These are phyloP conservation scores for Suricata suricatta DNA, from an alignment of 2,113 vertebrate species.

Conservation along the genomic window DNA sequence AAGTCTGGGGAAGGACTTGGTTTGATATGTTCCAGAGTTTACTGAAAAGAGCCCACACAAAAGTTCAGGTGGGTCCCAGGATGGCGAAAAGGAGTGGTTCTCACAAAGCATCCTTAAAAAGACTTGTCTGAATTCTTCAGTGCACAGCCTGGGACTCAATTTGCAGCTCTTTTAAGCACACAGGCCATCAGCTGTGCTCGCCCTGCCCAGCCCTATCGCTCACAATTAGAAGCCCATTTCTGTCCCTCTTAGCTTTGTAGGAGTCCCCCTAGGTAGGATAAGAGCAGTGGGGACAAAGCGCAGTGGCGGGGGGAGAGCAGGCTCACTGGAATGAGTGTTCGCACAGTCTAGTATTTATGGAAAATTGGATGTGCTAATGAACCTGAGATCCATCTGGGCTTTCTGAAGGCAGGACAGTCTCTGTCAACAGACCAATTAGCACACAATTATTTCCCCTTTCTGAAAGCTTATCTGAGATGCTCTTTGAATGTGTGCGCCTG, in stretches of 20 bases:
- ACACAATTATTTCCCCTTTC: constrained; percentile 80
- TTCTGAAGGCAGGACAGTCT: constrained; percentile 68
- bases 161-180: not conserved
- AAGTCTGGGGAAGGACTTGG: not conserved
- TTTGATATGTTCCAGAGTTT: not conserved
- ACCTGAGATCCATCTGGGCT: constrained; percentile 71
- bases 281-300: not conserved
- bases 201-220: rapidly evolving
- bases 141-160: not conserved
- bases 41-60: not conserved
- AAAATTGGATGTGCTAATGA: constrained; percentile 79
- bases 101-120: not conserved
- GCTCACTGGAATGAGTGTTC: not conserved
- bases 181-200: not conserved
- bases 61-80: not conserved
- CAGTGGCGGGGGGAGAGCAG: not conserved
- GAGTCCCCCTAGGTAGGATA: not conserved
- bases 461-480: constrained; percentile 61
- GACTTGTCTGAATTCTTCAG: not conserved
- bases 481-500: not conserved
- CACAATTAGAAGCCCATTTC: constrained; percentile 42
- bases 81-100: not conserved
- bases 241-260: not conserved
- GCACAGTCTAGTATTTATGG: constrained; percentile 59
- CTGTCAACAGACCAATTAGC: constrained; percentile 84